Evolutionary conservation across 2,888 invertebrate species (phyloP).

Genomic region (Horisme vitalbata): DNA sequence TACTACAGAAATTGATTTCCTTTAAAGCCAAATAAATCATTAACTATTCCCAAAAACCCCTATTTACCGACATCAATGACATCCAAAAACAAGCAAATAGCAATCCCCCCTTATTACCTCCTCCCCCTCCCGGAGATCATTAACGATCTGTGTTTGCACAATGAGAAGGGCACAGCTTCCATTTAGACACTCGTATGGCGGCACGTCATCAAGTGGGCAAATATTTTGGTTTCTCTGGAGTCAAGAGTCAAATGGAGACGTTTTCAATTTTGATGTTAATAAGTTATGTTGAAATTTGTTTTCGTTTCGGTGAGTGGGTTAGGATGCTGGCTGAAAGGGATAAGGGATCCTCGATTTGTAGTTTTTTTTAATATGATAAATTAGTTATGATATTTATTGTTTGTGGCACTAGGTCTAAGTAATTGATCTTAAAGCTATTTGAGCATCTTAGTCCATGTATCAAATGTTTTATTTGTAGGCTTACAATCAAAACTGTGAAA

Average conservation of each 20-base stretch:
- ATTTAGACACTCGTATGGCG: conserved; percentile 12
- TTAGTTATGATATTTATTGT: no score
- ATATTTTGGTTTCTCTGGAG: conserved; percentile 28
- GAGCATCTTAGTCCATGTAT: no score
- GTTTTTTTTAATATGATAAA: no score
- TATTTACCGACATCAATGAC: conserved; percentile 15
- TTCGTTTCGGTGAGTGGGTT: neutral
- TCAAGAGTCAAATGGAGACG: conserved; percentile 12
- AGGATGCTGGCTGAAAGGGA: no score
- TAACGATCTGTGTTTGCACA: conserved; percentile 23
- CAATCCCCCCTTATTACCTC: conserved; percentile 8
- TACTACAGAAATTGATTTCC: no score
- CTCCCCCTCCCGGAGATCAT: conserved; percentile 18
- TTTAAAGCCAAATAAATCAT: conserved; percentile 1
- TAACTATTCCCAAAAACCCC: conserved; percentile 3
- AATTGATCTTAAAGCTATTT: no score
- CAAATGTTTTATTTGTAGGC: no score
- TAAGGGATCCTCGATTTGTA: no score
- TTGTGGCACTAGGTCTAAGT: no score
- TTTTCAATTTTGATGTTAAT: conserved; percentile 20
- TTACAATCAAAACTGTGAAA: no score
- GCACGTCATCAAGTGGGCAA: conserved; percentile 30
- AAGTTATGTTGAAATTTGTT: conserved; percentile 2
- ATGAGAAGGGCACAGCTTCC: conserved; percentile 23
- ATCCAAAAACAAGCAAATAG: conserved; percentile 25